Percentiles rank a stretch among this genome's conserved stretches.
phyloP scores from a whole-genome alignment of 2,888 invertebrate species.

The Lithophane socia region DNA sequence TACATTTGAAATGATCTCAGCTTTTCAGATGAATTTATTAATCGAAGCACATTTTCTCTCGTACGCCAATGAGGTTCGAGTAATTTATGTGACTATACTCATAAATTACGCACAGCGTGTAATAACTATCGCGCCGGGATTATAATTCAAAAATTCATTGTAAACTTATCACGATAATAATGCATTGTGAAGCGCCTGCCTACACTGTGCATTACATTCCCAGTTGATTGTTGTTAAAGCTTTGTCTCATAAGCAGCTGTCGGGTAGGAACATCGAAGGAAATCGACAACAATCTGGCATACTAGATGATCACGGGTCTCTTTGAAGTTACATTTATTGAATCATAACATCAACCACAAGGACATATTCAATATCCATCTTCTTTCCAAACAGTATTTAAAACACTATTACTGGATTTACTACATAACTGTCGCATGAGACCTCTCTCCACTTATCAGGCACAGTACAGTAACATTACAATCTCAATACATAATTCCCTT shows the following conservation, averaged over 20 bases:
- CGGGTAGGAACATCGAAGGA: neutral
- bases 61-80: constrained; percentile 8
- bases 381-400: neutral
- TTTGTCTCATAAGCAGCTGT: neutral
- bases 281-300: neutral
- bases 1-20: neutral
- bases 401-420: too few species aligned
- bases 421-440: neutral
- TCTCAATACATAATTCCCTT: neutral
- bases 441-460: neutral
- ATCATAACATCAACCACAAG: neutral
- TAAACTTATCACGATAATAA: constrained; percentile 10
- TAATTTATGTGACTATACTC: constrained; percentile 31
- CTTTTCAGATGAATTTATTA: neutral
- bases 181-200: neutral
- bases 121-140: constrained; percentile 19
- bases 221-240: neutral
- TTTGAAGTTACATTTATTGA: neutral
- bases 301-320: neutral
- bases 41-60: neutral
- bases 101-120: constrained; percentile 50
- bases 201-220: neutral
- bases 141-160: constrained; percentile 42
- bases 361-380: neutral
- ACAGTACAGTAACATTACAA: neutral